Base-by-base conservation (phyloP, 2,888 invertebrate genomes). In the Ctena decussata region DNA sequence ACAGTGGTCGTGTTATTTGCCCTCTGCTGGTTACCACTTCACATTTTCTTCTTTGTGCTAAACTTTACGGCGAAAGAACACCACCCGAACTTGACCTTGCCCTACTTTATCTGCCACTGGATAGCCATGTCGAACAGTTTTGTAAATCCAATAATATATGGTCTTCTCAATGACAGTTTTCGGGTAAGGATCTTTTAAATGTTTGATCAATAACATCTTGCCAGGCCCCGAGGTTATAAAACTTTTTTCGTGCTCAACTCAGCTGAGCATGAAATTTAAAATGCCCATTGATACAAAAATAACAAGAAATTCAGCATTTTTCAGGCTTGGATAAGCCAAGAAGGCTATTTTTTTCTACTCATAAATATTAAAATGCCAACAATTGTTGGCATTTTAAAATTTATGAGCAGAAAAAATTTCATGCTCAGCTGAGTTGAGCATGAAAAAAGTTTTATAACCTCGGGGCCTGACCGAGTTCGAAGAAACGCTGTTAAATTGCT, bases 51-150 rank as follows among this genome's bases (percentile, higher is more conserved):
- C 78, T 85, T 94, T 76, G 91, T 93, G 65, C 72, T 92, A n/a
- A 91, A 91, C 84, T 92, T 92, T 84, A 87, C 90, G 2, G 57
- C 77, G 12, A 24, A 69, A 2, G 57, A 76, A 53, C 60, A 86
- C 57, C 78, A 75, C 72, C 30, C 82, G 37, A 82, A 89, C 32
- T 81, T 90, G 57, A 89, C 77, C 11, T 80, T 79, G 12, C 69
- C 88, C 53, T 87, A 89, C 46, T 89, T 89, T 35, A 65, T 90
- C 35, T 57, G 86, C 53, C 94, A 94, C 80, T 94, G 94, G 94
- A 78, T 94, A 74, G 94, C 95, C 78, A 95, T 94, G 94, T 92
- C 95, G 15, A 94, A 94, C 87, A 93, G 93, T 80, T 95, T 94
- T 84, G 94, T 93, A 15, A 95, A 95, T 87, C 94, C 94, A 0